These are phyloP conservation scores for Probosciger aterrimus DNA, from an alignment of 2,113 vertebrate genomes.

Conservation along the genomic window DNA sequence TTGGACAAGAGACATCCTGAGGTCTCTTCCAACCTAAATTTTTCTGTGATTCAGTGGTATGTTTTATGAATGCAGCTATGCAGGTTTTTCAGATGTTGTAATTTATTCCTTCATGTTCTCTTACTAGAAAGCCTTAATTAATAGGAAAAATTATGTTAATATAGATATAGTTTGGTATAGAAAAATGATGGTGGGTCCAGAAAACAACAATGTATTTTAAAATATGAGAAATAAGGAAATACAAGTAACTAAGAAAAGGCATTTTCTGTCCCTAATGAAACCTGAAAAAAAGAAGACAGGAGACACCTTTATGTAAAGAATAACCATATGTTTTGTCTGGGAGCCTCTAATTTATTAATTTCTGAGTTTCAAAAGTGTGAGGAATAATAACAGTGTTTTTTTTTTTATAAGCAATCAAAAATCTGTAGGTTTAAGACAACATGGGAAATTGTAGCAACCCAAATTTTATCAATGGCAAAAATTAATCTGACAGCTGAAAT, in stretches of 20 bases:
- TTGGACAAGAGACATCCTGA: background rate
- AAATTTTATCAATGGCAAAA: background rate
- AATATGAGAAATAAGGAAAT: background rate
- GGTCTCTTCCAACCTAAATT: background rate
- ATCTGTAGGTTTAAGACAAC: background rate
- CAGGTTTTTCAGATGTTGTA: background rate
- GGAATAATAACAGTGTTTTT: background rate
- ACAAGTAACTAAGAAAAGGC: background rate
- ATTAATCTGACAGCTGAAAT: background rate
- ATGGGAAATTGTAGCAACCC: background rate
- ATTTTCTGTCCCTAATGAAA: background rate
- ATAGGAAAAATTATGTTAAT: background rate
- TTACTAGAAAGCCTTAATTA: background rate
- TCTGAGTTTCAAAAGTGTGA: background rate
- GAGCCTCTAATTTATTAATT: background rate
- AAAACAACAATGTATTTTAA: background rate
- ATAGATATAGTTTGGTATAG: background rate
- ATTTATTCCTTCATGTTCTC: background rate
- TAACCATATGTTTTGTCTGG: background rate
- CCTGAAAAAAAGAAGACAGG: background rate
- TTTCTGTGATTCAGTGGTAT: background rate
- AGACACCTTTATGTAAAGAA: background rate
- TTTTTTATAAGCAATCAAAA: background rate
- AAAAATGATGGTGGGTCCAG: background rate
- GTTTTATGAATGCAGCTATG: background rate